Percentiles rank a stretch among this genome's conserved stretches.
These are phyloP conservation scores for Onychomys leucogaster DNA, from an alignment of 2,797 vertebrate species.

Conservation along the genomic window DNA sequence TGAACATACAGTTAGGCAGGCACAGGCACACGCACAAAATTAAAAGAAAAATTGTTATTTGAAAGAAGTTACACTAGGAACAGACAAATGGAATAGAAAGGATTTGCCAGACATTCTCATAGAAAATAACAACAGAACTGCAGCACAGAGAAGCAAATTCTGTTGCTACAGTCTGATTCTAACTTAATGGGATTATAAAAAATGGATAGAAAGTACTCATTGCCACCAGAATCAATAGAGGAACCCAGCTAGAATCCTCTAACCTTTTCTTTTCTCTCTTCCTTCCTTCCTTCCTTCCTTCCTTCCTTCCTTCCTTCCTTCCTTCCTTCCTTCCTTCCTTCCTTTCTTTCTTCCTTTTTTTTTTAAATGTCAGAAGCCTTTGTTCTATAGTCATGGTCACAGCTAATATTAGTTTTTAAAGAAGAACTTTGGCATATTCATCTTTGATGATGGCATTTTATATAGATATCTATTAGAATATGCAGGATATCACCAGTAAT, in stretches of 20 bases:
- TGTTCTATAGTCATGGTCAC: neutral
- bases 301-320: too few species aligned
- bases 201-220: neutral
- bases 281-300: too few species aligned
- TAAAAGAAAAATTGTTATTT: neutral
- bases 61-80: too few species aligned
- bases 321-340: too few species aligned
- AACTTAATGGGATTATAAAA: neutral
- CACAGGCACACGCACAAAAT: neutral
- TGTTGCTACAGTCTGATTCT: neutral
- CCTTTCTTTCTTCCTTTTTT: too few species aligned
- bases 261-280: too few species aligned
- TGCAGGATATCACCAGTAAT: neutral
- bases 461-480: neutral
- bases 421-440: neutral
- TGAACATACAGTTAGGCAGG: neutral
- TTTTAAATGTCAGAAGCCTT: neutral
- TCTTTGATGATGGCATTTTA: neutral
- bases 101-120: neutral
- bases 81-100: neutral
- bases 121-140: neutral
- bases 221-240: neutral
- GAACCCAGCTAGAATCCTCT: conserved; percentile 1
- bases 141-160: conserved; percentile 22
- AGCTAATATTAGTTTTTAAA: neutral